Base-by-base conservation (phyloP, 1,140 invertebrate species). In the Drosophila melanica region DNA sequence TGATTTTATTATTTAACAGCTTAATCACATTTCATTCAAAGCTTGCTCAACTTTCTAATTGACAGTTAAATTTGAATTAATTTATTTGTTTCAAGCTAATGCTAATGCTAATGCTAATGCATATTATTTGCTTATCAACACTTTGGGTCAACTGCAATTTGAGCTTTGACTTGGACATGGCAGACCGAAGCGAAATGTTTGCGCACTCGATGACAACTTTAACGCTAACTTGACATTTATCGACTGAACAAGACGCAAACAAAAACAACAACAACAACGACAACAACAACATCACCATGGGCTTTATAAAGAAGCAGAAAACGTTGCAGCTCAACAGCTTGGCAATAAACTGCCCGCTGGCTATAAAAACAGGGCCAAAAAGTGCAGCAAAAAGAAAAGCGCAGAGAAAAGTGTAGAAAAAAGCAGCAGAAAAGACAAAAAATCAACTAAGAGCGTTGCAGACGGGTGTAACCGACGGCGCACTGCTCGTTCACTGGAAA, bases 141-240 rank as follows among this genome's bases (percentile, higher is more conserved):
- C 27, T 27, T 27, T 27, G 1, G 27, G 27, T 27, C 5, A 50
- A 50, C 47, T 30, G 47, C 47, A 50, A 50, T 23, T 23, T 18
- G n/a, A 12, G 9, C 14, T 16, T 8, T 5, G 30, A 35, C 12
- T 2, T n/a, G 3, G n/a, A 41, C 39, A 14, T 41, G 39, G 39
- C 39, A 41, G n/a, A 41, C n/a, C 7, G 6, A n/a, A 10, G 30
- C 27, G 10, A 16, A 35, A 33, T 35, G 14, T 54, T 37, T 37
- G 51, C 55, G 45, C 55, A 30, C 1, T 44, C 27, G 50, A 37
- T 39, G 66, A 69, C 42, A 64, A 23, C 10, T 23, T 57, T 23
- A 44, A 11, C 27, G 53, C 45, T 35, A 66, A 66, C 54, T 42
- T 71, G 68, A 65, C 68, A 64, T 66, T 71, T 71, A 71, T 66